phyloP scores from a whole-genome alignment of 2,797 vertebrate genomes.

The Acrossocheilus fasciatus region DNA sequence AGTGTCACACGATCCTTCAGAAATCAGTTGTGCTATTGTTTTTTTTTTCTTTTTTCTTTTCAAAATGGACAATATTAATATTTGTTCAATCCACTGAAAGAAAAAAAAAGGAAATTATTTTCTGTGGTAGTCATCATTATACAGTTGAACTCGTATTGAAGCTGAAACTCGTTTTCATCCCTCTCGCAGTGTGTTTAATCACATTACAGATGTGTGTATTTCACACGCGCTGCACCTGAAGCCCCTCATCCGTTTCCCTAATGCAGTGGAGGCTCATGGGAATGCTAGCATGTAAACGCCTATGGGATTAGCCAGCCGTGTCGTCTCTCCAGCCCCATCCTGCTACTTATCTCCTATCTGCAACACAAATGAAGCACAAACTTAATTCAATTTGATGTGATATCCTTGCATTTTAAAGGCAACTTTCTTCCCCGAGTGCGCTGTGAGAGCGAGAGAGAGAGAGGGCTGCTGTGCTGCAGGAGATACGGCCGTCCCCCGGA shows the following conservation, averaged over 20 bases:
- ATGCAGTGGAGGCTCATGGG: slow-evolving; percentile 48
- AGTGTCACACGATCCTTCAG: too few relatives aligned
- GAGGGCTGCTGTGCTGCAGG: slow-evolving; percentile 37
- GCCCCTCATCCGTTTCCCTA: background rate
- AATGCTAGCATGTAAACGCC: slow-evolving; percentile 42
- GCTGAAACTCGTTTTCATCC: background rate
- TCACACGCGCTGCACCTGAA: background rate
- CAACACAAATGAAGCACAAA: slow-evolving; percentile 49
- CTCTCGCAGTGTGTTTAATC: slow-evolving; percentile 22
- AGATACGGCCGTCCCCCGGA: slow-evolving; percentile 49
- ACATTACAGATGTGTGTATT: slow-evolving; percentile 23
- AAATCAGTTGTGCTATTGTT: background rate
- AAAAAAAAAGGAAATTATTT: background rate
- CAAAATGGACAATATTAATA: too few relatives aligned
- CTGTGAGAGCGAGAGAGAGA: background rate
- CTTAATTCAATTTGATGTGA: slow-evolving; percentile 51
- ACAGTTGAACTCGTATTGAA: background rate
- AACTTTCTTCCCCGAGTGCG: slow-evolving; percentile 7
- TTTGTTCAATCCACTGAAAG: too few relatives aligned
- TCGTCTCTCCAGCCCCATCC: slow-evolving; percentile 49
- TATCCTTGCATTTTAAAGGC: slow-evolving; percentile 40
- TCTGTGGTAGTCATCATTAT: background rate
- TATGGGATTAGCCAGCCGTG: slow-evolving; percentile 57
- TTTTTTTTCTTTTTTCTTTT: background rate
- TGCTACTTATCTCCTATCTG: slow-evolving; percentile 45